Evolutionary conservation across 2,113 vertebrate genomes (phyloP).

Genomic region (Pica pica): DNA sequence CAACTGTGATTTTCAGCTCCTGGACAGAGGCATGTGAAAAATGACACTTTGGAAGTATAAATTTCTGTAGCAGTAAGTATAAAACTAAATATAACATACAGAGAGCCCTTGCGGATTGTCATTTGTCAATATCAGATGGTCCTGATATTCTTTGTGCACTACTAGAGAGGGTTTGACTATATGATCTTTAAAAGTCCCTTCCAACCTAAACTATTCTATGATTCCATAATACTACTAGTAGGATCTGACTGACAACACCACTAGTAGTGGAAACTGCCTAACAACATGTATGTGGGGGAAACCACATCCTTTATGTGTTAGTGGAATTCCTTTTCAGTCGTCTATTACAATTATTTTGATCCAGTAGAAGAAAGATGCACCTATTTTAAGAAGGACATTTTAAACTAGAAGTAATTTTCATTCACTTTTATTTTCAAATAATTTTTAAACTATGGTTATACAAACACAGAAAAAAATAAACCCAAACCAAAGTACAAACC

Average conservation of each 20-base stretch:
- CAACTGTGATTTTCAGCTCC: not conserved
- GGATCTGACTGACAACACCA: not conserved
- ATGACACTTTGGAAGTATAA: not conserved
- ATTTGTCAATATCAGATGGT: not conserved
- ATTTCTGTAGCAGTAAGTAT: not conserved
- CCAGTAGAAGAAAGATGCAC: not conserved
- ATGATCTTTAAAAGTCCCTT: not conserved
- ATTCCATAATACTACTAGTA: not conserved
- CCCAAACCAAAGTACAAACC: rapidly evolving
- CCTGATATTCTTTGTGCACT: rapidly evolving
- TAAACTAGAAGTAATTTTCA: not conserved
- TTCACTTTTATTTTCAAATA: not conserved
- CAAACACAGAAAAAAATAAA: not conserved
- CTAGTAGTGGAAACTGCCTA: not conserved
- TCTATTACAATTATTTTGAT: not conserved
- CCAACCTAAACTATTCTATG: not conserved
- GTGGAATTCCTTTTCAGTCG: not conserved
- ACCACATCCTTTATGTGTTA: not conserved
- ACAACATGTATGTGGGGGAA: not conserved
- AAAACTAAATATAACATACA: not conserved
- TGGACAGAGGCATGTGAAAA: not conserved
- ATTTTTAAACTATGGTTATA: not conserved
- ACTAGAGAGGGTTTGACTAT: not conserved
- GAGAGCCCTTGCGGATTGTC: not conserved
- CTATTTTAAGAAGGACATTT: not conserved